Percentiles rank a stretch among this genome's conserved stretches.
Conservation (phyloP, 1,140 invertebrate genomes). For the Bombus confusus region DNA sequence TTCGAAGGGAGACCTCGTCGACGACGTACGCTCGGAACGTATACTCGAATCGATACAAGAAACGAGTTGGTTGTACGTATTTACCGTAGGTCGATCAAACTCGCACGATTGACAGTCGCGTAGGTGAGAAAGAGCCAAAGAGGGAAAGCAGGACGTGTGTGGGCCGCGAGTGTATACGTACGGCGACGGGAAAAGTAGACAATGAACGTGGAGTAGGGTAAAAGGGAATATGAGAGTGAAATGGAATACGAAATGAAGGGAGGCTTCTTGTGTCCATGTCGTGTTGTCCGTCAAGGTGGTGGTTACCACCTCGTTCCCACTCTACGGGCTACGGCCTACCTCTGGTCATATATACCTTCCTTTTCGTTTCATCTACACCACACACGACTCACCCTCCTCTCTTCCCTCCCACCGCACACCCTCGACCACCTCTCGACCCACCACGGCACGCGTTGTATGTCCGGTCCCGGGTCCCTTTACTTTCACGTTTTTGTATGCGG, state of each 20-base stretch:
- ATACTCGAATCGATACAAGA: background rate
- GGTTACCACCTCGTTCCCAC: conserved; percentile 53
- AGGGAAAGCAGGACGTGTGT: background rate
- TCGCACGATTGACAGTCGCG: background rate
- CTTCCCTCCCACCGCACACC: conserved; percentile 4
- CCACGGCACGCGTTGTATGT: conserved; percentile 64
- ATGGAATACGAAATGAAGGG: conserved; percentile 80
- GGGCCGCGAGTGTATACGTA: background rate
- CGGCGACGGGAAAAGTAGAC: conserved; percentile 67
- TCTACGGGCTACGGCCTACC: conserved; percentile 17
- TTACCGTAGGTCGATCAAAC: background rate
- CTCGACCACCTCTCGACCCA: conserved; percentile 37
- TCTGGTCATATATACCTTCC: conserved; percentile 46
- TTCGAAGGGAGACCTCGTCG: background rate
- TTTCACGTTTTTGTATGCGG: conserved; percentile 75
- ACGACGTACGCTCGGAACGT: background rate
- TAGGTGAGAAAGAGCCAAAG: conserved; percentile 1
- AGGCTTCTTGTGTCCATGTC: conserved; percentile 66
- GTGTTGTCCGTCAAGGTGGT: conserved; percentile 58
- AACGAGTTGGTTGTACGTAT: background rate
- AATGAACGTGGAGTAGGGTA: conserved; percentile 57
- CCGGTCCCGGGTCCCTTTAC: conserved; percentile 53
- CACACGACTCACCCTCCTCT: background rate
- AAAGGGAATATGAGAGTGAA: conserved; percentile 74
- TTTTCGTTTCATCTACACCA: conserved; percentile 63